A percentile compares a stretch with the other conserved stretches of the same genome.
phyloP scores from a whole-genome alignment of 2,113 vertebrate genomes.

The Muntiacus reevesi region DNA sequence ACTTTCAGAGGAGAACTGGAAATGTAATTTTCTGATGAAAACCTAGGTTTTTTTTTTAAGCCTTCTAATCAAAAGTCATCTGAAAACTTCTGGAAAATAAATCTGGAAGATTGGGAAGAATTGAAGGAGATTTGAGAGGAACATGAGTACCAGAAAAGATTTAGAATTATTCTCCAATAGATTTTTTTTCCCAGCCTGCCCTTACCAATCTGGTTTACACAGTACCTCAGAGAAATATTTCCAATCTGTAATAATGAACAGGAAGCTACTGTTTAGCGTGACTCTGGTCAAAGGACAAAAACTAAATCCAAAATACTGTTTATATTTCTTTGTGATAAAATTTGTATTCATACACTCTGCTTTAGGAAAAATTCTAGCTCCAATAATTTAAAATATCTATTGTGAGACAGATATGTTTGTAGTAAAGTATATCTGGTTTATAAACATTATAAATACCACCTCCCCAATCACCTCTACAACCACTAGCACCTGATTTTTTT shows the following conservation, averaged over 20 bases:
- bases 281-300: not conserved
- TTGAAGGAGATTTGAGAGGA: constrained; percentile 55
- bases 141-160: constrained; percentile 38
- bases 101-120: constrained; percentile 39
- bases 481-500: not conserved
- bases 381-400: not conserved
- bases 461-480: not conserved
- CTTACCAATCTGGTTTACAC: not conserved
- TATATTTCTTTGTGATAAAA: not conserved
- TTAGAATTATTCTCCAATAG: constrained; percentile 16
- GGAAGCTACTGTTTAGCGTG: not conserved
- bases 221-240: constrained; percentile 31
- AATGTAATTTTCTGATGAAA: constrained; percentile 73
- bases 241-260: not conserved
- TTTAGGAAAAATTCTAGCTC: not conserved
- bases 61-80: constrained; percentile 60
- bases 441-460: not conserved
- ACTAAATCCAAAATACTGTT: not conserved
- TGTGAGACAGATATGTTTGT: not conserved
- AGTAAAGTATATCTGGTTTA: not conserved
- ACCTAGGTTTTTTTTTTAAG: constrained; percentile 39
- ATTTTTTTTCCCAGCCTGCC: not conserved
- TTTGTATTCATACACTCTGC: not conserved
- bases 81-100: constrained; percentile 46
- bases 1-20: constrained; percentile 67